Evolutionary conservation across 2,888 invertebrate genomes (phyloP), one percentile per base, ranked within the genome.

Genomic region (Erannis defoliaria): DNA sequence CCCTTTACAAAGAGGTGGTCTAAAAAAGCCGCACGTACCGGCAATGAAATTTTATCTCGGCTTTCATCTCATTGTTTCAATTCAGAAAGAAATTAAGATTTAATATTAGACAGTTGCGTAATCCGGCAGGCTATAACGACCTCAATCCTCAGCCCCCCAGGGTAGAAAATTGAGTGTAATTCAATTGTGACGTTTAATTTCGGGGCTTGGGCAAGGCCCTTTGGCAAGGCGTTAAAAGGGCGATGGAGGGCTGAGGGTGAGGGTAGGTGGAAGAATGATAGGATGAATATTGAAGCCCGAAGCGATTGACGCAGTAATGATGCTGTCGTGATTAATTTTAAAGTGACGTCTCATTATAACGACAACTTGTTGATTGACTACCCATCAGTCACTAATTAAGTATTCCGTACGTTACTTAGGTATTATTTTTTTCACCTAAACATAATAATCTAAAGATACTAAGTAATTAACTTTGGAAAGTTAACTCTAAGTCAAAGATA

Each of bases 121-220:
- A 53, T 57, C 62, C 62, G 64, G 49, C 79, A 82, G 77, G 74
- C 74, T 62, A 83, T 76, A 84, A 81, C 69, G 62, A 71, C 71
- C 84, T 80, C 71, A 83, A 84, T 85, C 70, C 70, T 51, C 55
- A 70, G 68, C 67, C 62, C 64, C 64, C 50, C 69, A 85, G 72
- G 79, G 85, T 82, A 72, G 76, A 84, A 74, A 86, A 85, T 89
- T 72, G 72, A 75, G 73, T 81, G 75, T 82, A 82, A 87, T 85
- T 84, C 74, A 82, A 88, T 86, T 84, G 79, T 68, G 75, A 70
- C 82, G 76, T 89, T 89, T 84, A 89, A 90, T 90, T 86, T 86
- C 73, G 76, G 72, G 69, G 73, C 72, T 66, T 69, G 75, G 70
- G 78, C 43, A 21, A 76, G 72, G 74, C 84, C 85, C 86, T 78